phyloP scores from a whole-genome alignment of 1,140 invertebrate genomes.

The Drosophila pectinifera region DNA sequence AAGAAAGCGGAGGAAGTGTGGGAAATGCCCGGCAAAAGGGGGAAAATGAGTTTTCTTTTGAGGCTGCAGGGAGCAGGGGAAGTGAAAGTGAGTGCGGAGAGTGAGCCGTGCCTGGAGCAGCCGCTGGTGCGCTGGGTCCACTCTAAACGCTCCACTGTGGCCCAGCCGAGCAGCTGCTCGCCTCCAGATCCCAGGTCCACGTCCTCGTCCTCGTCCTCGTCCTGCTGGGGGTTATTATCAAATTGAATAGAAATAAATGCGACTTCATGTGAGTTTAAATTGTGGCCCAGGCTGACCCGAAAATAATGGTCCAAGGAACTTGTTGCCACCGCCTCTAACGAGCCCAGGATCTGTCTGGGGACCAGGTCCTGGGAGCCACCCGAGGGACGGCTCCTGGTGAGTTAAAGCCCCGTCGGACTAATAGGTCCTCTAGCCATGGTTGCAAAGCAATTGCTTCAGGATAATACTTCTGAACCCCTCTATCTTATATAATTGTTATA shows the following conservation, averaged over 20 bases:
- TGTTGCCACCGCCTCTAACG: conserved; percentile 25
- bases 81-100: no score
- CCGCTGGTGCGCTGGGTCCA: conserved; percentile 77
- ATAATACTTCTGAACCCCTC: neutral
- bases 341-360: conserved; percentile 11
- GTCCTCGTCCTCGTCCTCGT: conserved; percentile 1
- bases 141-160: conserved; percentile 79
- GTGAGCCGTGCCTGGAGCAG: conserved; percentile 43
- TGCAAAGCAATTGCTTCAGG: neutral
- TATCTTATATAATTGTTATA: no score
- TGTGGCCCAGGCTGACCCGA: conserved; percentile 28
- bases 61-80: neutral
- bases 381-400: neutral
- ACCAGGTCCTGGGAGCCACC: neutral
- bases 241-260: conserved; percentile 83
- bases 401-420: conserved; percentile 3
- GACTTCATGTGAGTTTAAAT: conserved; percentile 76
- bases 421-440: neutral
- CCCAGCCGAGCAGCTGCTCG: conserved; percentile 61
- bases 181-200: conserved; percentile 9
- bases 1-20: conserved; percentile 51
- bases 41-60: conserved; percentile 76
- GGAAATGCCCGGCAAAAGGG: conserved; percentile 53
- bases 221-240: conserved; percentile 75
- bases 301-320: conserved; percentile 13